These are phyloP conservation scores for Orbicella faveolata DNA, from an alignment of 64 coral and sea anemone genomes.

Conservation along the genomic window DNA sequence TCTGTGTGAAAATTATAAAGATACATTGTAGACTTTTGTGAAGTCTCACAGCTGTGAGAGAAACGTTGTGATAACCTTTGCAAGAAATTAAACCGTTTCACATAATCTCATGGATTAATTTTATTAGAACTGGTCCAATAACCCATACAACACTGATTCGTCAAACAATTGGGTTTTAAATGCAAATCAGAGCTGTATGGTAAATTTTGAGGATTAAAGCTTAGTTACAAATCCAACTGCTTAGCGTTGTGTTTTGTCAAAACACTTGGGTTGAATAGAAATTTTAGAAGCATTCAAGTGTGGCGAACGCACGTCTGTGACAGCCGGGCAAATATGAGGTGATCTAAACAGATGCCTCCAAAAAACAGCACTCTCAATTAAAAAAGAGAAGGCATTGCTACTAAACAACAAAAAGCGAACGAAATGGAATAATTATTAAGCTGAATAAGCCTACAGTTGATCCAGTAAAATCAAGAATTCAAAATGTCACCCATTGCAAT, in stretches of 20 bases:
- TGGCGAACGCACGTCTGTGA: background rate
- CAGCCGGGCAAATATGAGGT: background rate
- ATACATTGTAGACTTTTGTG: background rate
- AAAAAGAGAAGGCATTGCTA: background rate
- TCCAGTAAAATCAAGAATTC: background rate
- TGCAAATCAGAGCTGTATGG: slow-evolving; percentile 14
- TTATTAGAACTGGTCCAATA: too few species aligned
- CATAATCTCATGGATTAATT: background rate
- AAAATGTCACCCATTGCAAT: background rate
- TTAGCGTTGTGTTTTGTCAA: background rate
- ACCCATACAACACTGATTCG: background rate
- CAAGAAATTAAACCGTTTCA: background rate
- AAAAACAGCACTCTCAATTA: background rate
- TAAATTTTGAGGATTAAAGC: background rate
- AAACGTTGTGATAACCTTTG: background rate
- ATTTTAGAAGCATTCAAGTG: background rate
- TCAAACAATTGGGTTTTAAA: background rate
- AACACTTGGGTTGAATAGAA: background rate
- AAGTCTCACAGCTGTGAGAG: background rate
- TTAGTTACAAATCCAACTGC: background rate
- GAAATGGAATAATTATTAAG: slow-evolving; percentile 17
- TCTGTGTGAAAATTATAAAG: background rate
- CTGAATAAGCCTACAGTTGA: background rate
- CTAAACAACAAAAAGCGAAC: background rate
- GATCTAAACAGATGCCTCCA: background rate